Evolutionary conservation across 30 jellyfish, hydroid and myxozoan genomes (phyloP).

Genomic region (Turritopsis rubra): DNA sequence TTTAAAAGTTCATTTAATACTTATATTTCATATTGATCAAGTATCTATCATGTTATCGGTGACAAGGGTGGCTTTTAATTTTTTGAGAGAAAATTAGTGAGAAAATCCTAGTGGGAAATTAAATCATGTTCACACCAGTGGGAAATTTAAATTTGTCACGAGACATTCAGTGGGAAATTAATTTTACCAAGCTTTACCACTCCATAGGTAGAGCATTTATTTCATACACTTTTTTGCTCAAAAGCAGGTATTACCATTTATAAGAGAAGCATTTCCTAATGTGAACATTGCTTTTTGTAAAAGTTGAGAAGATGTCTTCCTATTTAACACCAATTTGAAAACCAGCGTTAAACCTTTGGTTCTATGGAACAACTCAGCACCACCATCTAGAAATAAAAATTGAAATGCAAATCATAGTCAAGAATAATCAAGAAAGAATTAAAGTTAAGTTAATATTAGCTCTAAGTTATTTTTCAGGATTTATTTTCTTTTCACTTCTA

Average conservation of each 20-base stretch:
- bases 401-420: too few species aligned
- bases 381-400: conserved; percentile 38
- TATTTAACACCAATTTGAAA: conserved; percentile 32
- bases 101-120: too few species aligned
- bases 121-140: too few species aligned
- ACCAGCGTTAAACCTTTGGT: conserved; percentile 52
- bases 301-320: conserved; percentile 22
- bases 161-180: background rate
- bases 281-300: conserved; percentile 53
- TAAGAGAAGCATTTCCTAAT: conserved; percentile 57
- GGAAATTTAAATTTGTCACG: too few species aligned
- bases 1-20: background rate
- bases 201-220: background rate
- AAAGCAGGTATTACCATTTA: conserved; percentile 31
- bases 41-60: too few species aligned
- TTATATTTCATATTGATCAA: too few species aligned
- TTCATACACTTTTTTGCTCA: background rate
- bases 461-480: too few species aligned
- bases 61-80: too few species aligned
- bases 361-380: conserved; percentile 32
- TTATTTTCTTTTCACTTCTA: too few species aligned
- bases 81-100: too few species aligned
- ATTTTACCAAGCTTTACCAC: background rate
- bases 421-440: too few species aligned
- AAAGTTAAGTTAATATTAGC: too few species aligned